Percentiles rank a stretch among this genome's conserved stretches.
Conservation (phyloP, 1,140 invertebrate genomes). For the Conus ventricosus region DNA sequence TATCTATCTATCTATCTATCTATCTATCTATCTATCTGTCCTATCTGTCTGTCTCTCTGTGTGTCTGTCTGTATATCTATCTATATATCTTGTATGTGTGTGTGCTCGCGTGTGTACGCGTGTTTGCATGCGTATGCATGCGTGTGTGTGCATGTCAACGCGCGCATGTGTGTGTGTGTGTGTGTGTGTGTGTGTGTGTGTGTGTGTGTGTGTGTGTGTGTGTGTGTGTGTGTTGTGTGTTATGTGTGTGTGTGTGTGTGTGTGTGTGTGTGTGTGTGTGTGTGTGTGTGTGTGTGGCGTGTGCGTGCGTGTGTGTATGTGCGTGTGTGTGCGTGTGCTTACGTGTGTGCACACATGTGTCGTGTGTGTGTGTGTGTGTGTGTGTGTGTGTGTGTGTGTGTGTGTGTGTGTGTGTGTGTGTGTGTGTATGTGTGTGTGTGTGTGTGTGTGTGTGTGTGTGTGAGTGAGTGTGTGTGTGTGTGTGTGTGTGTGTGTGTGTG, state of each 20-base stretch:
- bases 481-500: background rate
- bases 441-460: background rate
- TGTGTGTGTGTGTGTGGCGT: background rate
- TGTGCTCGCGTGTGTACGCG: too few relatives aligned
- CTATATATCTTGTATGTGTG: too few relatives aligned
- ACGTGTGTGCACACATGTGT: background rate
- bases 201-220: background rate
- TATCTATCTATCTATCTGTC: too few relatives aligned
- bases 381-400: background rate
- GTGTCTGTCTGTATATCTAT: too few relatives aligned
- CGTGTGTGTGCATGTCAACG: slow-evolving; percentile 14
- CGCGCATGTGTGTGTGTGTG: background rate
- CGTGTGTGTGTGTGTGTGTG: background rate
- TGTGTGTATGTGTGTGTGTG: too few relatives aligned
- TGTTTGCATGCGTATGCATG: background rate
- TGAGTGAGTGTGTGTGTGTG: background rate
- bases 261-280: background rate
- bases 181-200: background rate
- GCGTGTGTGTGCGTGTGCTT: slow-evolving; percentile 8
- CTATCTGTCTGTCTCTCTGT: too few relatives aligned
- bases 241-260: background rate
- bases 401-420: background rate
- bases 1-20: too few relatives aligned
- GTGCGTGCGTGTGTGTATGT: background rate
- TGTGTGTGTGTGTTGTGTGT: too few relatives aligned